Conservation (phyloP, 1,140 invertebrate species). For the Alviniconcha marisindica region DNA sequence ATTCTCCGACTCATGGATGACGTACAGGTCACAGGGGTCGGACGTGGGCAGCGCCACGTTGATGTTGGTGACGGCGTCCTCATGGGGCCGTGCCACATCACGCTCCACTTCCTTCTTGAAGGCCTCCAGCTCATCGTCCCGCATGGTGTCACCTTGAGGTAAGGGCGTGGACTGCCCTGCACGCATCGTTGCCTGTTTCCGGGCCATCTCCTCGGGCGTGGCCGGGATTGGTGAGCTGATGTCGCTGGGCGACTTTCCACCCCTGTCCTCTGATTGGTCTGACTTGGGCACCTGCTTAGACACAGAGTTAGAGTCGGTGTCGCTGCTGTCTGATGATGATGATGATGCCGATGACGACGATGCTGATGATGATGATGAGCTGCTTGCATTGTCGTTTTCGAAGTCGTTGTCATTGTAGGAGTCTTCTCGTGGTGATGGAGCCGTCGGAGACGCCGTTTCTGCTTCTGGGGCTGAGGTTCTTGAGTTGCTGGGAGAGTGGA, state of each 20-base stretch:
- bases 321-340: no score
- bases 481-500: no score
- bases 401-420: no score
- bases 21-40: background rate
- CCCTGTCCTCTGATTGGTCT: background rate
- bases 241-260: background rate
- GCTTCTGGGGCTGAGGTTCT: no score
- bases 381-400: no score
- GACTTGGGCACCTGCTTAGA: background rate
- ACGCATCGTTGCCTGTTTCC: conserved; percentile 11
- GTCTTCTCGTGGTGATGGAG: no score
- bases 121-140: conserved; percentile 15
- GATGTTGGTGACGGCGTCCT: background rate
- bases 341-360: background rate
- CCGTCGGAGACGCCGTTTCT: no score
- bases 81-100: background rate
- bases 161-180: conserved; percentile 16
- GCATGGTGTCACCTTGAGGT: background rate
- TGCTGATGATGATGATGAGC: background rate
- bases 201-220: conserved; percentile 20
- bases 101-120: background rate
- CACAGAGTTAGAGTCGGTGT: no score
- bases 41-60: background rate
- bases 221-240: background rate
- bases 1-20: conserved; percentile 27